Base-by-base conservation (phyloP, 1,140 invertebrate genomes). In the Gryllus bimaculatus region DNA sequence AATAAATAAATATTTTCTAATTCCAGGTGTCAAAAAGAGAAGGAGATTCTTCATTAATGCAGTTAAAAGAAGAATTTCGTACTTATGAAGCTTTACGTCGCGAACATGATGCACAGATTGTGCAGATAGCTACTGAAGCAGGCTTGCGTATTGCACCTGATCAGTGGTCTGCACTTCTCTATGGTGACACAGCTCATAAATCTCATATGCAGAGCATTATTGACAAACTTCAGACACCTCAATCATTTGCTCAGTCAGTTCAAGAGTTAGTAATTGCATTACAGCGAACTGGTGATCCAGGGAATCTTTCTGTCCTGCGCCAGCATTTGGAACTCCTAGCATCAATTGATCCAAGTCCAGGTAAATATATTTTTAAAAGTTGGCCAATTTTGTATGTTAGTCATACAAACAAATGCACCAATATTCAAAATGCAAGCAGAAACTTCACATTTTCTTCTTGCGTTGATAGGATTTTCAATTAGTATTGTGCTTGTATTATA, bases 131-230 rank as follows among this genome's bases (percentile, higher is more conserved):
- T 0, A 96, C 96, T 0, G 98, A 99, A 87, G 96, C 97, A 20
- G 98, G 98, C 13, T 87, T 99, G 8, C 89, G 97, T 66, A 99
- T 99, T 80, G 96, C 97, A 0, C 98, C 98, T 0, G 98, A 99
- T 84, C 97, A 99, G 84, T 99, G 98, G 98, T 98, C 96, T 8
- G 95, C 96, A 10, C 85, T 99, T 49, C 86, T 99, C 3, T 99
- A 99, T 85, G 98, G 98, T 3, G 98, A 99, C 85, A 93, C 93
- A 0, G 90, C 91, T 20, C 97, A 99, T 84, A 99, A 99, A 85
- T 97, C 96, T 21, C 96, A 99, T 84, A 99, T 99, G 97, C 97
- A 99, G 86, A 98, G 96, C 83, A 99, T 99, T 80, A 98, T 99
- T 83, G 93, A 95, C 82, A 95, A 97, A 88, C 86, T 98, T 48